Conservation (phyloP, 1,140 invertebrate species). For the Lethrus apterus region DNA sequence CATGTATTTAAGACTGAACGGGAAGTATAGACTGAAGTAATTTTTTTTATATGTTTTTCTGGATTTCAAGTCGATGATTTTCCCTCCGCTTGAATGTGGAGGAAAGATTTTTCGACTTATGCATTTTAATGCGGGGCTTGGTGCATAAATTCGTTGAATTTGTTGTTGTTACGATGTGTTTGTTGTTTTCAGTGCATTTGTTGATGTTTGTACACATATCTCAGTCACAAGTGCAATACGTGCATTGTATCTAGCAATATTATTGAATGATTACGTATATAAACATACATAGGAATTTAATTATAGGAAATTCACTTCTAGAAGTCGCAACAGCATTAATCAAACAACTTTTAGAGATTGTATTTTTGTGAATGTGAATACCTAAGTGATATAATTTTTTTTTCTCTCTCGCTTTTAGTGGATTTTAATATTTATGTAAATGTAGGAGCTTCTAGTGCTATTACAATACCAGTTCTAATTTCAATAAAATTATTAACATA, state of each 20-base stretch:
- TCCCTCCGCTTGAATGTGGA: too few species aligned
- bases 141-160: too few species aligned
- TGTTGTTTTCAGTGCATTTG: constrained; percentile 6
- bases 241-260: constrained; percentile 11
- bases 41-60: too few species aligned
- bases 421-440: constrained; percentile 32
- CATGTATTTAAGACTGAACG: too few species aligned
- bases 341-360: constrained; percentile 27
- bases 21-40: too few species aligned
- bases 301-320: constrained; percentile 24
- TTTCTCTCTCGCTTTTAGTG: constrained; percentile 31
- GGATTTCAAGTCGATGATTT: too few species aligned
- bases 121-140: too few species aligned
- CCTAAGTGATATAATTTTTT: constrained; percentile 26
- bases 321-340: constrained; percentile 29
- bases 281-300: constrained; percentile 25
- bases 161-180: too few species aligned
- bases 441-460: constrained; percentile 33
- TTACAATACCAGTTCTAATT: constrained; percentile 31
- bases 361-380: constrained; percentile 37
- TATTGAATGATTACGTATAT: too few species aligned
- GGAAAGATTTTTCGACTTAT: too few species aligned
- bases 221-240: constrained; percentile 21
- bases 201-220: constrained; percentile 21
- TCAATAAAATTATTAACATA: constrained; percentile 24